A percentile compares a stretch with the other conserved stretches of the same genome.
phyloP scores from a whole-genome alignment of 64 coral and sea anemone species.

The Montipora cactus region DNA sequence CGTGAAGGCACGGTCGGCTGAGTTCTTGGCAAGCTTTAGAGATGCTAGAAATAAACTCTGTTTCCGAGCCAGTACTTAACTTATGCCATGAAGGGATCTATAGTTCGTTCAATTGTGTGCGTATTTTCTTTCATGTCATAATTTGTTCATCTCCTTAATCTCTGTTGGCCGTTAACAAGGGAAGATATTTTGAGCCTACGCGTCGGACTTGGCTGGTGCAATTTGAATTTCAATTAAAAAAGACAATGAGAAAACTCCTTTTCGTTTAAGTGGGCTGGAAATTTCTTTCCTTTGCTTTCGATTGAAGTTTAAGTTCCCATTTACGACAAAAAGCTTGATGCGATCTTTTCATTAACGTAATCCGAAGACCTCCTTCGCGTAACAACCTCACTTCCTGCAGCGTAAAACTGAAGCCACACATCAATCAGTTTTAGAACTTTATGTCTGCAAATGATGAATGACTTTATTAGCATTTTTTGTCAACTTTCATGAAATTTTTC shows the following conservation, averaged over 20 bases:
- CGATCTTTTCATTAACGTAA: conserved; percentile 12
- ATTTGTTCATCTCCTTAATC: too few species aligned
- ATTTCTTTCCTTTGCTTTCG: neutral
- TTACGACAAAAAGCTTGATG: conserved; percentile 11
- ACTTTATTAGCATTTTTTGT: neutral
- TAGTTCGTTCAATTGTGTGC: neutral
- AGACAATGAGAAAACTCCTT: conserved; percentile 30
- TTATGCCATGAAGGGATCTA: neutral
- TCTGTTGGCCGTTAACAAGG: neutral
- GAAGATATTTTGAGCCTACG: neutral
- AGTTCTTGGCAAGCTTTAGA: conserved; percentile 17
- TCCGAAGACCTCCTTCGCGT: neutral
- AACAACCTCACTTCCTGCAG: neutral
- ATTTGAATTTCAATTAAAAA: conserved; percentile 34
- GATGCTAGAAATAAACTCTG: conserved; percentile 4
- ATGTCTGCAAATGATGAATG: neutral
- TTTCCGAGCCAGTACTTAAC: neutral
- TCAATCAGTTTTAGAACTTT: neutral
- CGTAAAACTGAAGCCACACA: neutral
- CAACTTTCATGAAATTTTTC: neutral
- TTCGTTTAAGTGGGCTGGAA: conserved; percentile 10
- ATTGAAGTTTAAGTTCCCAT: conserved; percentile 6
- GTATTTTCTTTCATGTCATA: neutral
- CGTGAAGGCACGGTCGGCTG: neutral
- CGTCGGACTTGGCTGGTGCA: neutral